Conservation (phyloP, 1,140 invertebrate species). For the Anastrepha obliqua region DNA sequence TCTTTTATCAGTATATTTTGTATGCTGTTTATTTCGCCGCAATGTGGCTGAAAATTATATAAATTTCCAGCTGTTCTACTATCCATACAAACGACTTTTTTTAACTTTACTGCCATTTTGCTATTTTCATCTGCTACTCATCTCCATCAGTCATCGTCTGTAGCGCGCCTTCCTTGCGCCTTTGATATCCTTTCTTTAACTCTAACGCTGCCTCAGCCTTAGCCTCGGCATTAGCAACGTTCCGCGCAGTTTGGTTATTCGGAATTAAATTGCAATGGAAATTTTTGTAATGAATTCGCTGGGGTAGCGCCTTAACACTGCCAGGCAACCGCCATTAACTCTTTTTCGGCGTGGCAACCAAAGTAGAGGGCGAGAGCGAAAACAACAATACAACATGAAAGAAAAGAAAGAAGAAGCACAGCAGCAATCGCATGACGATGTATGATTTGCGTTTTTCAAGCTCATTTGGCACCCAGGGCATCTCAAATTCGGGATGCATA, state of each 20-base stretch:
- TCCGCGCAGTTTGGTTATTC: not conserved
- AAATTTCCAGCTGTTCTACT: not conserved
- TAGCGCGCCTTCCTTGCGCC: not conserved
- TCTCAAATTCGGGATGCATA: not conserved
- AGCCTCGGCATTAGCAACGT: not conserved
- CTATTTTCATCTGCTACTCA: not conserved
- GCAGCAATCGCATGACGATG: not conserved
- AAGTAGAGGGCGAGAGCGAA: not conserved
- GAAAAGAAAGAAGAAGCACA: not conserved
- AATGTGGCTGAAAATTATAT: slow-evolving; percentile 27
- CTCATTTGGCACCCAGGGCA: not conserved
- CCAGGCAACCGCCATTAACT: not conserved
- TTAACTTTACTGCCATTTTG: not conserved
- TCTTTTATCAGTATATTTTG: slow-evolving; percentile 2
- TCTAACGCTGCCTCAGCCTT: not conserved
- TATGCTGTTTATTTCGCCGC: slow-evolving; percentile 21
- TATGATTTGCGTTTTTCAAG: not conserved
- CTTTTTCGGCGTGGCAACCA: slow-evolving; percentile 1
- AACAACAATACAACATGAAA: not conserved
- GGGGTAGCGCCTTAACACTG: slow-evolving; percentile 16
- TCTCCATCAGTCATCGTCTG: not conserved
- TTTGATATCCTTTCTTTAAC: not conserved
- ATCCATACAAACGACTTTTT: not conserved
- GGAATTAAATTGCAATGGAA: slow-evolving; percentile 42
- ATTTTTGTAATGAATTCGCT: slow-evolving; percentile 13